Percentiles rank a stretch among this genome's conserved stretches.
These are phyloP conservation scores for Stylophora pistillata DNA, from an alignment of 64 coral and sea anemone genomes.

Conservation along the genomic window DNA sequence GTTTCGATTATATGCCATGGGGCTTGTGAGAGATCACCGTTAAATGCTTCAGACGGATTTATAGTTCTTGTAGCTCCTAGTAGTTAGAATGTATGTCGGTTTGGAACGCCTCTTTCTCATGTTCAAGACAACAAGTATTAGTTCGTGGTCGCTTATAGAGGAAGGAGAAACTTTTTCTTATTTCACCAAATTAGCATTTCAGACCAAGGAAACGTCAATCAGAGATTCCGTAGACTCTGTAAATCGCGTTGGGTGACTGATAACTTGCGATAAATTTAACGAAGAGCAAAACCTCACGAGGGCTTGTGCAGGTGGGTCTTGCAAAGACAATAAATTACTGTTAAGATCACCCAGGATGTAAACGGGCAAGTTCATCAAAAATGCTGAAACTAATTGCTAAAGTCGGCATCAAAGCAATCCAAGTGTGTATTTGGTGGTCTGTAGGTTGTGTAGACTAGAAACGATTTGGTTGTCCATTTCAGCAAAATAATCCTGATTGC, in stretches of 20 bases:
- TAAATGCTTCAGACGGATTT: too few relatives aligned
- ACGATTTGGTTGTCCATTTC: not conserved
- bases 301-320: too few relatives aligned
- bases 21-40: too few relatives aligned
- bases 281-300: too few relatives aligned
- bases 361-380: too few relatives aligned
- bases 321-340: too few relatives aligned
- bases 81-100: too few relatives aligned
- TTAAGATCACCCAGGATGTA: too few relatives aligned
- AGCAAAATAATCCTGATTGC: conserved; percentile 28
- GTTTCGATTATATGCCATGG: too few relatives aligned
- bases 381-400: too few relatives aligned
- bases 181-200: conserved; percentile 8
- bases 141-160: not conserved
- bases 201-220: not conserved
- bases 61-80: too few relatives aligned
- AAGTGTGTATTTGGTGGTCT: not conserved
- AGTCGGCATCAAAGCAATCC: not conserved
- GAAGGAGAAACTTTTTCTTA: conserved; percentile 6
- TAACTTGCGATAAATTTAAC: too few relatives aligned
- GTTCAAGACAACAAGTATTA: not conserved
- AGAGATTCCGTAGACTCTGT: conserved; percentile 14
- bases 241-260: not conserved
- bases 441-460: not conserved
- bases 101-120: not conserved